These are phyloP conservation scores for Scolopax rusticola DNA, from an alignment of 2,797 vertebrate genomes.

Conservation along the genomic window DNA sequence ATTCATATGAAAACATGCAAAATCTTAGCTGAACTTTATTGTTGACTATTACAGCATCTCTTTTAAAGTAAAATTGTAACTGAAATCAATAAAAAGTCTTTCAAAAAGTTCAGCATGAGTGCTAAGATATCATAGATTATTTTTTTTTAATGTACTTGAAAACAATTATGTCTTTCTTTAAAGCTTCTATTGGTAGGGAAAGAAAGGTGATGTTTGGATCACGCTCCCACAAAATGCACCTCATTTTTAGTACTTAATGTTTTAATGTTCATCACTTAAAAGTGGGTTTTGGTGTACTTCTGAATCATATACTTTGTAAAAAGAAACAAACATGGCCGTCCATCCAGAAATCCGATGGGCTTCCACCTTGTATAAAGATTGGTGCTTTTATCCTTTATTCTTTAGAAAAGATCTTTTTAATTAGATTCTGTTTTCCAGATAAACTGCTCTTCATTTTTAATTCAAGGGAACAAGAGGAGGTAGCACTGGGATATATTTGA, in stretches of 20 bases:
- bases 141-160: neutral
- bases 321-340: neutral
- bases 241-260: neutral
- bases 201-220: neutral
- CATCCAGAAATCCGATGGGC: neutral
- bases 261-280: neutral
- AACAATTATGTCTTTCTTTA: neutral
- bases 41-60: neutral
- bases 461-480: neutral
- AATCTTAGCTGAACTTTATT: neutral
- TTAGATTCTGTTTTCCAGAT: neutral
- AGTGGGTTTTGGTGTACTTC: neutral
- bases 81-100: neutral
- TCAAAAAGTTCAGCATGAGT: neutral
- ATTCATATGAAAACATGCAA: neutral
- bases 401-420: neutral
- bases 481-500: neutral
- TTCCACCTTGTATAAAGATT: neutral
- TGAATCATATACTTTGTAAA: neutral
- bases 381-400: neutral
- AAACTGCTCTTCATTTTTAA: neutral
- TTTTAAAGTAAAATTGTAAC: neutral
- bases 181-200: neutral
- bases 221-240: neutral
- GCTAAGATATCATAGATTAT: neutral